Base-by-base conservation (phyloP, 2,113 vertebrate genomes). In the Halcyon senegalensis region DNA sequence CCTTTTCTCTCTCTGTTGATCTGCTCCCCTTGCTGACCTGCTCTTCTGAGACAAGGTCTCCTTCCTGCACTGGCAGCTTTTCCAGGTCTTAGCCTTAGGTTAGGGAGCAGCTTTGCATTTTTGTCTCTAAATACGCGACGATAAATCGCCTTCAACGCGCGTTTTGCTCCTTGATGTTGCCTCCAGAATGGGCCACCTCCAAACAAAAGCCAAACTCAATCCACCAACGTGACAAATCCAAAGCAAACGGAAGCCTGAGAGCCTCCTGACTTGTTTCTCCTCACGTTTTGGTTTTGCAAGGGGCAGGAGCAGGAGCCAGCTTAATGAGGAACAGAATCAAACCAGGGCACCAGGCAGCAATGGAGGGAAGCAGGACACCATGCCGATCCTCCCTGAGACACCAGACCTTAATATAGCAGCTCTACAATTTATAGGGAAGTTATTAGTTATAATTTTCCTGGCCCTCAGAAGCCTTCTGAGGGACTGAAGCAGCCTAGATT, bases 371-470 rank as follows among this genome's bases (percentile, higher is more conserved):
- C 74, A 93, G 90, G 84, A 96, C 95, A 79, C 81, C 70, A 87
- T 70, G 66, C 76, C 3, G 31, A 60, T 90, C 90, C 81, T 93
- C 95, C 70, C 90, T 43, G 80, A 97, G 94, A 95, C 90, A 96
- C 50, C 53, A 92, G 69, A 82, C 53, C 90, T 91, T 91, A 97
- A 96, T 96, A 96, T 95, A 97, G 96, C 53, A 96, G 77, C 87
- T 89, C 81, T 58, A 95, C 87, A 94, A 92, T 95, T 95, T 95
- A 93, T 89, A 87, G 92, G 90, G 91, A 96, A 96, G 92, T 94
- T 95, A 96, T 94, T 96, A 93, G 95, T 87, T 92, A 92, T 63
- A 69, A 94, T 91, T 96, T 97, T 96, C 96, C 96, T 96, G 92
- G 96, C 89, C 89, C 80, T 87, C 89, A 82, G 85, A 96, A 24